phyloP scores from a whole-genome alignment of 2,113 vertebrate species.

The Isurus oxyrinchus region DNA sequence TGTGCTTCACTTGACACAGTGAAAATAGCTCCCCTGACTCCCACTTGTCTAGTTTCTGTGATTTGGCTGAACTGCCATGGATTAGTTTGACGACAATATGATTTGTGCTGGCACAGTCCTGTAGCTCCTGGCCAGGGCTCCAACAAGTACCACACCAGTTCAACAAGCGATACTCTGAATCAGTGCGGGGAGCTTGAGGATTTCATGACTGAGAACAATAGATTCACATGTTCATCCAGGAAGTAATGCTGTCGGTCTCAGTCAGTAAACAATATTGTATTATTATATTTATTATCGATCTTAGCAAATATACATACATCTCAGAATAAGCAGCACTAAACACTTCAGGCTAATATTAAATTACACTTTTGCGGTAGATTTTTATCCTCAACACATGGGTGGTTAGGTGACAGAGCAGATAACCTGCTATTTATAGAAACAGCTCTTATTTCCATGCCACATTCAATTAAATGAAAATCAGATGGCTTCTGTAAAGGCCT shows the following conservation, averaged over 20 bases:
- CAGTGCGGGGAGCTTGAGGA: too few species aligned
- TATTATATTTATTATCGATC: neutral
- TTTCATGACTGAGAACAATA: too few species aligned
- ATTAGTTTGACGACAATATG: too few species aligned
- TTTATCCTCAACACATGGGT: neutral
- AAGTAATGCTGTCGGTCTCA: neutral
- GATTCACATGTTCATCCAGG: too few species aligned
- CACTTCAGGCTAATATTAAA: neutral
- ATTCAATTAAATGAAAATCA: neutral
- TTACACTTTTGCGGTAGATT: neutral
- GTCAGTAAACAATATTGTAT: neutral
- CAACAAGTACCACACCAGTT: too few species aligned
- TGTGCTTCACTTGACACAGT: too few species aligned
- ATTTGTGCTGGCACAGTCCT: too few species aligned
- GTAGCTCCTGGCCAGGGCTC: too few species aligned
- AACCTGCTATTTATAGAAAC: neutral
- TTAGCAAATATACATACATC: neutral
- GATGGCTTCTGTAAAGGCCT: neutral
- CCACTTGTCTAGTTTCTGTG: too few species aligned
- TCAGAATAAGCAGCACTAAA: neutral
- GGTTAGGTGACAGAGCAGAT: neutral
- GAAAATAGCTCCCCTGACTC: too few species aligned
- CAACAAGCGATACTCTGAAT: too few species aligned
- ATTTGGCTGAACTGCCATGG: too few species aligned
- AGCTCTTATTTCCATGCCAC: neutral